phyloP scores from a whole-genome alignment of 2,888 invertebrate genomes.

The Artemia sinica region DNA sequence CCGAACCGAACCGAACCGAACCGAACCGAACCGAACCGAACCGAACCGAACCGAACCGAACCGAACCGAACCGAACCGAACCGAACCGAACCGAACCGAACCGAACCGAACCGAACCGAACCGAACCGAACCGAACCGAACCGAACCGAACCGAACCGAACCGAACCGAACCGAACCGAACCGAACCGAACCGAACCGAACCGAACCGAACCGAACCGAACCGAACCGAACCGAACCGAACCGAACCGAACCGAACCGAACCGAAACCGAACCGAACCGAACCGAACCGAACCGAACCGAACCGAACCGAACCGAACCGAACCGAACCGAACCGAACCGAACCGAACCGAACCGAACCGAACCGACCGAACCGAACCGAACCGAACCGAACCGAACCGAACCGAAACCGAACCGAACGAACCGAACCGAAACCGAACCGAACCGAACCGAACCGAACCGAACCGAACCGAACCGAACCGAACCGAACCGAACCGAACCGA shows the following conservation, averaged over 20 bases:
- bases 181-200: conserved; percentile 22
- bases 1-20: conserved; percentile 22
- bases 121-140: conserved; percentile 22
- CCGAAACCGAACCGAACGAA: no score
- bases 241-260: conserved; percentile 23
- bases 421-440: no score
- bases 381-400: no score
- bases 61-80: conserved; percentile 22
- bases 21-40: conserved; percentile 20
- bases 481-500: conserved; percentile 22
- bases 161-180: conserved; percentile 17
- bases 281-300: conserved; percentile 23
- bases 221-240: conserved; percentile 23
- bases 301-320: conserved; percentile 23
- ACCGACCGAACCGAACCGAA: conserved; percentile 22
- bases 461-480: conserved; percentile 22
- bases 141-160: conserved; percentile 22
- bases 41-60: conserved; percentile 23
- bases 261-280: no score
- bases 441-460: conserved; percentile 22
- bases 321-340: conserved; percentile 21
- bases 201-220: conserved; percentile 22
- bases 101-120: conserved; percentile 23
- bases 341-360: conserved; percentile 22
- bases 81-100: conserved; percentile 23